A percentile compares a stretch with the other conserved stretches of the same genome.
Evolutionary conservation across 2,888 invertebrate genomes (phyloP).

Genomic region (Griposia aprilina): DNA sequence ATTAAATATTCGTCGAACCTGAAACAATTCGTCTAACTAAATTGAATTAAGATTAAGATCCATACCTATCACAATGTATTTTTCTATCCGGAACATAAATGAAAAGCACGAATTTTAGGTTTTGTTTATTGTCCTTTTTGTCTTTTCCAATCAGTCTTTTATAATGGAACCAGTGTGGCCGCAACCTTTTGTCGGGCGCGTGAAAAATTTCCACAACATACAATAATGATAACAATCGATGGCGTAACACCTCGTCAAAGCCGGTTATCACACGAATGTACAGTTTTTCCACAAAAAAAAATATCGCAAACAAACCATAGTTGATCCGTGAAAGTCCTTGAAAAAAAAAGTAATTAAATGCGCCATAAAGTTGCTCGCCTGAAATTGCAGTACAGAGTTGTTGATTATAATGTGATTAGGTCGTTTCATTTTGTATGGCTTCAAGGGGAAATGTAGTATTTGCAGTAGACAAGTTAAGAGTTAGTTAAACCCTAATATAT

Average conservation of each 20-base stretch:
- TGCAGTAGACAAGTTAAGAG: background rate
- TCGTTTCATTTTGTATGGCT: conserved; percentile 13
- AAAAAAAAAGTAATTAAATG: conserved; percentile 36
- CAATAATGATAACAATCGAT: conserved; percentile 4
- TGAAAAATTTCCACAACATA: conserved; percentile 4
- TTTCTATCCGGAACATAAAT: background rate
- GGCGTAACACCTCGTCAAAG: background rate
- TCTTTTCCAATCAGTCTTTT: background rate
- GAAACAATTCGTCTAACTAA: background rate
- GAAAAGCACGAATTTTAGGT: background rate
- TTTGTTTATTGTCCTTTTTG: conserved; percentile 7
- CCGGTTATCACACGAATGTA: background rate
- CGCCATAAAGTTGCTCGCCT: conserved; percentile 24
- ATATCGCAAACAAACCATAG: background rate
- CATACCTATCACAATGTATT: background rate
- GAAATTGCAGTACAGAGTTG: conserved; percentile 39
- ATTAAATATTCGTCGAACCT: background rate
- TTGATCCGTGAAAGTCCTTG: conserved; percentile 8
- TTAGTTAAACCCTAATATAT: background rate
- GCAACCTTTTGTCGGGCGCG: background rate
- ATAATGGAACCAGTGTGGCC: conserved; percentile 1
- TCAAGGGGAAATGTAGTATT: background rate
- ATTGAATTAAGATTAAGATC: background rate
- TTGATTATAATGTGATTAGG: conserved; percentile 16
- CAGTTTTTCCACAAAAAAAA: conserved; percentile 19